A percentile compares a stretch with the other conserved stretches of the same genome.
Evolutionary conservation across 1,140 invertebrate species (phyloP).

Genomic region (Neodiprion pinetum): DNA sequence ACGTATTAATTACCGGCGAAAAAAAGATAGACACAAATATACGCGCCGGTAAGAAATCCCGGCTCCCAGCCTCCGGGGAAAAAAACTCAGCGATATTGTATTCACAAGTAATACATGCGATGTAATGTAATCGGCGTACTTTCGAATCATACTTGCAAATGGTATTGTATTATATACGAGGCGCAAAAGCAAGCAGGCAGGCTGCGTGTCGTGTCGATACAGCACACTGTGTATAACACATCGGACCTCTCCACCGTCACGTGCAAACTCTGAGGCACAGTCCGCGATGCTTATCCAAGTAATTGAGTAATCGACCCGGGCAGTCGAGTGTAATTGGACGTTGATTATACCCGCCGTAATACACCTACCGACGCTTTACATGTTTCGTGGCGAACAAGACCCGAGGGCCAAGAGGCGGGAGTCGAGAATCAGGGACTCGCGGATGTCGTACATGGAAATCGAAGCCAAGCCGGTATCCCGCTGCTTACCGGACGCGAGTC

Average conservation of each 20-base stretch:
- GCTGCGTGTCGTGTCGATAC: background rate
- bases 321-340: conserved; percentile 4
- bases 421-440: no score
- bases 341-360: conserved; percentile 1
- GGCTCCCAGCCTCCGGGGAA: no score
- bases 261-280: background rate
- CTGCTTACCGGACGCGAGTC: no score
- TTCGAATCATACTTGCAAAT: conserved; percentile 4
- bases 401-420: no score
- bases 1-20: background rate
- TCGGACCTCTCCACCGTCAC: background rate
- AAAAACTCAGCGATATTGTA: no score
- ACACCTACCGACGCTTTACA: background rate
- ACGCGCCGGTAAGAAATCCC: no score
- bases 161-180: background rate
- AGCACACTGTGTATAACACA: background rate
- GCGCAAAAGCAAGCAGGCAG: background rate
- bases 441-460: no score
- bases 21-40: background rate
- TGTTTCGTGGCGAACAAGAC: background rate
- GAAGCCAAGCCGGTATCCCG: no score
- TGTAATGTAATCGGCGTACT: background rate
- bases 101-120: no score
- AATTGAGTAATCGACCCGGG: conserved; percentile 6
- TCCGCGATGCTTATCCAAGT: conserved; percentile 4